Evolutionary conservation across 2,888 invertebrate genomes (phyloP), one percentile per base, ranked within the genome.

Genomic region (Gryllus longicercus): DNA sequence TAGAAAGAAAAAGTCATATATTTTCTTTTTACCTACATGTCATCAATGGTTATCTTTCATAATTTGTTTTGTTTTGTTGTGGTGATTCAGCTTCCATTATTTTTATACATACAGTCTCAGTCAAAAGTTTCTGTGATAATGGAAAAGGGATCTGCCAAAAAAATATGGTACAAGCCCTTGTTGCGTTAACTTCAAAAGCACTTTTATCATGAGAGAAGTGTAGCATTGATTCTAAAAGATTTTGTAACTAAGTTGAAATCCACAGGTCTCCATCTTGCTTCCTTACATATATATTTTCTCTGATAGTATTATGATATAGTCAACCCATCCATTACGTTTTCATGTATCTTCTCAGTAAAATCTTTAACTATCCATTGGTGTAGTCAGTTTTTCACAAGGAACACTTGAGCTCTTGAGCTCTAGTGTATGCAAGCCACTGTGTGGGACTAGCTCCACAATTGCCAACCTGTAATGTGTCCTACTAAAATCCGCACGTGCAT

Each of bases 101-200:
- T 63, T 63, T 63, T 63, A 63, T 63, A 63, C 63, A 63, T 63
- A n/a, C 16, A 63, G n/a, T 63, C 63, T 63, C 63, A 63, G 63
- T 63, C 63, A 63, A 63, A 63, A 63, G 63, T 63, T 63, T 63
- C 63, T 63, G 63, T 63, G 63, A 63, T 63, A 63, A 63, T 63
- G 16, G n/a, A n/a, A 63, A 63, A 63, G 63, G 63, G 63, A 16
- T 63, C 14, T 63, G 63, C n/a, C 63, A 63, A n/a, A 18, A 63
- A 63, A 63, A 63, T 63, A 63, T 63, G 63, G 63, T 18, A 63
- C 63, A 63, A 63, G 63, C 63, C 63, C 63, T 63, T 63, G n/a
- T 63, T 63, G 12, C n/a, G 63, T 63, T 63, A 63, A 63, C 63
- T 63, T 18, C 38, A 63, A 18, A 63, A 63, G n/a, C 63, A 63